Evolutionary conservation across 2,888 invertebrate genomes (phyloP).

Genomic region (Diarsia brunnea): DNA sequence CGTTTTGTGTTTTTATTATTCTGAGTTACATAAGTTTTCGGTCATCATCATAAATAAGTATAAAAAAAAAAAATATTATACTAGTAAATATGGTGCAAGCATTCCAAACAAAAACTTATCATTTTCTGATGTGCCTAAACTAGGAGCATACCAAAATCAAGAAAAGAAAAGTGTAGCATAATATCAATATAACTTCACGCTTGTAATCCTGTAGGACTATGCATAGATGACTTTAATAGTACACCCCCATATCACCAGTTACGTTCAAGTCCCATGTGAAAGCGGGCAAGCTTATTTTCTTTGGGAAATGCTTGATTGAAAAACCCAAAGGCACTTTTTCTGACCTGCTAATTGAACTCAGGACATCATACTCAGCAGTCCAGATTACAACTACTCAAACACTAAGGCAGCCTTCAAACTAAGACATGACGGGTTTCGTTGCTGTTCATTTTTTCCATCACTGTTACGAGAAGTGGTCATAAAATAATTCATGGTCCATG

Average conservation of each 20-base stretch:
- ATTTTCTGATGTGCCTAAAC: not conserved
- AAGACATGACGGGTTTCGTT: too few relatives aligned
- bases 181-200: not conserved
- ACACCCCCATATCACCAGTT: not conserved
- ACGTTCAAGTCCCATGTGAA: not conserved
- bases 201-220: not conserved
- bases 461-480: too few relatives aligned
- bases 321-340: not conserved
- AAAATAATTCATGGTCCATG: too few relatives aligned
- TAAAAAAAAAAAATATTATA: not conserved
- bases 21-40: not conserved
- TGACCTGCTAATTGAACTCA: not conserved
- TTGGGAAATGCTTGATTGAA: not conserved
- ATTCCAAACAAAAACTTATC: not conserved
- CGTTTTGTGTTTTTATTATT: not conserved
- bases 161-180: not conserved
- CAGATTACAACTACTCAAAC: not conserved
- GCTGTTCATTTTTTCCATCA: too few relatives aligned
- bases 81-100: not conserved
- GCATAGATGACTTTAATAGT: not conserved
- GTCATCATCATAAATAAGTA: too few relatives aligned
- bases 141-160: not conserved
- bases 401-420: not conserved
- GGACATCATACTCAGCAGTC: too few relatives aligned
- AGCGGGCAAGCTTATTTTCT: not conserved